Base-by-base conservation (phyloP, 2,888 invertebrate species). In the Tridacna crocea region DNA sequence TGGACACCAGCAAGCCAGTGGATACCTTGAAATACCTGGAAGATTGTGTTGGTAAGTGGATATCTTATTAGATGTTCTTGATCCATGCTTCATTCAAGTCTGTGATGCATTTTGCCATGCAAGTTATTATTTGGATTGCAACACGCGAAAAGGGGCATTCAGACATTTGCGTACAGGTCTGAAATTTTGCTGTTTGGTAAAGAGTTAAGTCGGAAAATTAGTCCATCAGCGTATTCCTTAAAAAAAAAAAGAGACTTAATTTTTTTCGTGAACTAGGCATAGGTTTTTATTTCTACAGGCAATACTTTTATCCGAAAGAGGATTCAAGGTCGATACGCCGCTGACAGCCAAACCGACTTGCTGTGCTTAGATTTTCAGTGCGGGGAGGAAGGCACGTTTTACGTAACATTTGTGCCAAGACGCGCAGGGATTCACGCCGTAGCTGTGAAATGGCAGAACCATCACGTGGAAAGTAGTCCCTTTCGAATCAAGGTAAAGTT, bases 311-410 rank as follows among this genome's bases (percentile, higher is more conserved):
- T 92, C 11, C 79, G 92, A 17, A 90, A 91, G 88, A 90, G 87
- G 63, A 74, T 87, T 3, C 82, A 82, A 12, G 58, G 74, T n/a
- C 88, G 88, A 27, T 72, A 89, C 55, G 87, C 85, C 19, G 80
- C 83, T 13, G 88, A 87, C 8, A 27, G 63, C 8, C 63, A 74
- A 3, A 79, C 80, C 1, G 88, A 90, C 26, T 80, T 80, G 48
- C 90, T 93, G 10, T 88, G 88, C 19, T 89, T 92, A 70, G 92
- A 92, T 72, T 91, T 92, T 77, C 89, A 91, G 66, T 90, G 91
- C 60, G 85, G 89, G 10, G 90, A 89, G 0, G 91, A 91, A 51
- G 92, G 92, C 0, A 86, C 90, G 6, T 90, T 92, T 77, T 82
- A 90, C 51, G 90, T 92, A 22, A 90, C 90, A 46, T 93, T 91